Evolutionary conservation across 2,113 vertebrate genomes (phyloP), one percentile per base, ranked within the genome.

Genomic region (Ammodramus savannarum): DNA sequence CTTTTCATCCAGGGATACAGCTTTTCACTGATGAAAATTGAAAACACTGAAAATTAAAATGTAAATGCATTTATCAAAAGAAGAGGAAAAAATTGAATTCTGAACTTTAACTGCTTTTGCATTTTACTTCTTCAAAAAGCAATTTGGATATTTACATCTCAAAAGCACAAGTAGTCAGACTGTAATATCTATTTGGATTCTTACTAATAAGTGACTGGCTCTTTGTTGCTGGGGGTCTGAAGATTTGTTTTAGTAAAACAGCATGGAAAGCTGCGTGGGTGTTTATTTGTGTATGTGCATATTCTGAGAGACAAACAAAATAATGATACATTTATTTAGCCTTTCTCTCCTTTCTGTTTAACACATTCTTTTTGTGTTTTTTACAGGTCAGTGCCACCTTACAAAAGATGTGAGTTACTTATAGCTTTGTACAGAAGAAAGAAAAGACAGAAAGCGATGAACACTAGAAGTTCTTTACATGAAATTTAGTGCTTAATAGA

Each of bases 11-110:
- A 46, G 79, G 89, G 93, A 95, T 90, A 80, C 75, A 90, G 78
- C 79, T 63, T 96, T 96, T 84, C 76, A 72, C 36, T 88, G 93
- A 86, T 58, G 87, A 94, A 97, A 96, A 96, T 93, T 95, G 95
- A 96, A 96, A 96, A 96, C 93, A 95, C 72, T 84, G 85, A 86
- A 92, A 97, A 96, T 96, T 96, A 96, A 97, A 95, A 96, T 97
- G 93, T 92, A 96, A 97, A 97, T 96, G 92, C 43, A 92, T 96
- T 96, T 96, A 94, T 96, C 90, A 93, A 92, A 96, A 88, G 90
- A 83, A 74, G 61, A 90, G n/a, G 36, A 74, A 94, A 94, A 90
- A 94, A 93, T 41, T n/a, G 93, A 95, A 88, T 90, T 58, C 72
- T 93, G 92, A 94, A 90, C 95, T 95, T 95, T 84, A 95, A 86